A percentile compares a stretch with the other conserved stretches of the same genome.
phyloP scores from a whole-genome alignment of 2,888 invertebrate genomes.

The Drosophila kuntzei region DNA sequence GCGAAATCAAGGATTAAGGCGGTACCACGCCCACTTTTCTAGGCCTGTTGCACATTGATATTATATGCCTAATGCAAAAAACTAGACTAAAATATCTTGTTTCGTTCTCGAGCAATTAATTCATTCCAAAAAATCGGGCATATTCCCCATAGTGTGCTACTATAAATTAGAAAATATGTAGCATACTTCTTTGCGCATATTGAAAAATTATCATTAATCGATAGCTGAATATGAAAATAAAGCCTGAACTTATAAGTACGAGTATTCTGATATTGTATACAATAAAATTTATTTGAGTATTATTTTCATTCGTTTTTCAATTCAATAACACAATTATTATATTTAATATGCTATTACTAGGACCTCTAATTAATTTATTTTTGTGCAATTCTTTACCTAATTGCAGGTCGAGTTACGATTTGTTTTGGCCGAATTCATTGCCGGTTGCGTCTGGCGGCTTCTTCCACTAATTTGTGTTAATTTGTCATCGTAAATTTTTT shows the following conservation, averaged over 20 bases:
- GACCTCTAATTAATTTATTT: background rate
- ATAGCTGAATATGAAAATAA: background rate
- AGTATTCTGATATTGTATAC: too few species aligned
- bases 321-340: background rate
- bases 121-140: too few species aligned
- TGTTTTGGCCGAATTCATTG: constrained; percentile 3
- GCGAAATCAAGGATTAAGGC: too few species aligned
- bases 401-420: constrained; percentile 8
- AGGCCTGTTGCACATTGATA: too few species aligned
- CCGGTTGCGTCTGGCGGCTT: constrained; percentile 41
- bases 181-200: background rate
- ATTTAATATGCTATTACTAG: background rate
- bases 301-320: background rate
- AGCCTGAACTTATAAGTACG: too few species aligned
- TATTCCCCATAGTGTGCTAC: too few species aligned
- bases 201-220: background rate
- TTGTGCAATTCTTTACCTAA: background rate
- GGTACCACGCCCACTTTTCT: too few species aligned
- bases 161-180: background rate
- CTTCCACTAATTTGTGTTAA: constrained; percentile 65
- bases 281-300: background rate
- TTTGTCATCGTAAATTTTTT: constrained; percentile 64
- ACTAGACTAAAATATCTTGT: too few species aligned
- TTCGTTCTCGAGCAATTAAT: too few species aligned
- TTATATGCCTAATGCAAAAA: too few species aligned